phyloP scores from a whole-genome alignment of 2,888 invertebrate species.

The Pachycephus smyrnensis region DNA sequence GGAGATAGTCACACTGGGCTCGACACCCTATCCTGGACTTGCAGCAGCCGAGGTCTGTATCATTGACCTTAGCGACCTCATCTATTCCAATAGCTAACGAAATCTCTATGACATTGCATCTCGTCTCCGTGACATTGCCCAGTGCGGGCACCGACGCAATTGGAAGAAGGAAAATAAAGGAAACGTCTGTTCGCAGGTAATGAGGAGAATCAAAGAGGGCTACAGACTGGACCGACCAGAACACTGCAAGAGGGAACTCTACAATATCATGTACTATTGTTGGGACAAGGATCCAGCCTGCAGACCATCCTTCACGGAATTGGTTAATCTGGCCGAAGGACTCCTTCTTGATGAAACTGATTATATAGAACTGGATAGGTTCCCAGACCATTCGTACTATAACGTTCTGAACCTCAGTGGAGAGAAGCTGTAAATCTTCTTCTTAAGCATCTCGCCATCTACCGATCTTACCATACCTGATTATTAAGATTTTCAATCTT shows the following conservation, averaged over 20 bases:
- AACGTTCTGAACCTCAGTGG: conserved; percentile 88
- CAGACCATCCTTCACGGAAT: conserved; percentile 86
- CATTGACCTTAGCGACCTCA: background rate
- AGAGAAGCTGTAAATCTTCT: conserved; percentile 74
- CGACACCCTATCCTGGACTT: conserved; percentile 94
- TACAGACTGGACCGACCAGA: conserved; percentile 92
- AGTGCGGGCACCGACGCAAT: too few species aligned
- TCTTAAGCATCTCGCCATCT: background rate
- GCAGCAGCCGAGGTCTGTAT: conserved; percentile 85
- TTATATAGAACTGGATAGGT: conserved; percentile 91
- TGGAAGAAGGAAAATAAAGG: too few species aligned
- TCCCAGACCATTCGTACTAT: conserved; percentile 93
- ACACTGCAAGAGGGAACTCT: conserved; percentile 91
- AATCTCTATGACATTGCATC: too few species aligned
- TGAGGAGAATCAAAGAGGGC: conserved; percentile 79
- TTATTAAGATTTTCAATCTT: too few species aligned
- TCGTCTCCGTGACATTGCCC: too few species aligned
- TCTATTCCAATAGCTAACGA: background rate
- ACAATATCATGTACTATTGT: conserved; percentile 96
- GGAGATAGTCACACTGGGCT: conserved; percentile 96
- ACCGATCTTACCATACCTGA: too few species aligned
- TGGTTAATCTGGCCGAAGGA: conserved; percentile 84
- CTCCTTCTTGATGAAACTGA: conserved; percentile 91
- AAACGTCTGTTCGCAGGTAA: conserved; percentile 71
- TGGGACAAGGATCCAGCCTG: conserved; percentile 90